Percentiles rank a stretch among this genome's conserved stretches.
phyloP scores from a whole-genome alignment of 2,797 vertebrate genomes.

The Novumbra hubbsi region DNA sequence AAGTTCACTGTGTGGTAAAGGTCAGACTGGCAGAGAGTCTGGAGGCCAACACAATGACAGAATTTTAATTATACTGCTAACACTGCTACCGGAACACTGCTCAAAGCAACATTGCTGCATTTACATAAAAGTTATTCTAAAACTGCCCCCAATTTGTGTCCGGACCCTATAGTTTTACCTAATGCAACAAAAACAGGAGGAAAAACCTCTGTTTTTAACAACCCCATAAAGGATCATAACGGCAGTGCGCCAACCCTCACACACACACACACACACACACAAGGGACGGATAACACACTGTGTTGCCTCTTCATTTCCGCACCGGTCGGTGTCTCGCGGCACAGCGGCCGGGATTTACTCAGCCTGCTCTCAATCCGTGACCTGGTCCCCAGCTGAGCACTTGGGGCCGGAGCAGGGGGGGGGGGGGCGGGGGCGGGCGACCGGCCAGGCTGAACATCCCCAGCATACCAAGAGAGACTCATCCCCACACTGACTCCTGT shows the following conservation, averaged over 20 bases:
- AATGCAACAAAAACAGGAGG: conserved; percentile 17
- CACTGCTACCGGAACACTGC: conserved; percentile 26
- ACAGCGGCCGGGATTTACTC: conserved; percentile 50
- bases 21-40: conserved; percentile 55
- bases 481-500: conserved; percentile 53
- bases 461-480: conserved; percentile 9
- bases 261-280: conserved; percentile 42
- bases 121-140: conserved; percentile 1
- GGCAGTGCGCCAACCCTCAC: conserved; percentile 41
- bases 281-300: conserved; percentile 16
- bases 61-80: conserved; percentile 52
- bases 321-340: conserved; percentile 40
- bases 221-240: conserved; percentile 36
- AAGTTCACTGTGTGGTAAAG: conserved; percentile 66
- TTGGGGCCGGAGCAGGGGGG: conserved; percentile 22
- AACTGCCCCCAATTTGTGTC: neutral
- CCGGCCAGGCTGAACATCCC: conserved; percentile 49
- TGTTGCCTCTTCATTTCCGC: conserved; percentile 47
- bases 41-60: conserved; percentile 50
- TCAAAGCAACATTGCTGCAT: neutral
- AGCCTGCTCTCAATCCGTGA: conserved; percentile 54
- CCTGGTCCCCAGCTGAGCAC: conserved; percentile 49
- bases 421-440: conserved; percentile 19
- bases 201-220: conserved; percentile 41
- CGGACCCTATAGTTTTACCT: conserved; percentile 10